Base-by-base conservation (phyloP, 1,140 invertebrate species). In the Galleria mellonella region DNA sequence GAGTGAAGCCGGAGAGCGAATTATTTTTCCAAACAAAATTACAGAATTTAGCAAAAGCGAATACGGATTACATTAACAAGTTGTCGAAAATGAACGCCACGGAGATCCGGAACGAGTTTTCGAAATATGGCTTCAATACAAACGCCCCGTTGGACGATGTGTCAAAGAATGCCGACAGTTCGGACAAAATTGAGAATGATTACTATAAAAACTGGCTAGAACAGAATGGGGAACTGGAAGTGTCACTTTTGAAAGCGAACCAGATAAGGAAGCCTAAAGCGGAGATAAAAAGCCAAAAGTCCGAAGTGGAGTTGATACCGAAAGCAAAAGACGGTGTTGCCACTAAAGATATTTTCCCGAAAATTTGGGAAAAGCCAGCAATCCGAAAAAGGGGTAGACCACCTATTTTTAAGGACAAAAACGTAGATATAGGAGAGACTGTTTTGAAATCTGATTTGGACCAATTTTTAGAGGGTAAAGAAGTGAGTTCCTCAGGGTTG, bases 171-270 rank as follows among this genome's bases (percentile, higher is more conserved):
- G 1, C 67, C 74, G 17, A 73, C 69, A 30, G 50, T 32, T 1
- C 50, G 0, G 75, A 76, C 2, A 68, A 64, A 52, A 40, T 61
- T 3, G 68, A 78, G 42, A 85, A 87, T 38, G 86, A 87, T 13
- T 87, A 73, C 35, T 79, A 87, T 44, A 85, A 86, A 41, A 72
- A 75, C 1, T 87, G 86, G 86, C 36, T 87, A 0, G 76, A 85
- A 35, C 82, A 86, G 42, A 87, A 87, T 29, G 83, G 83, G 0
- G 83, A 87, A 37, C 42, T 87, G 0, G 86, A 87, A 52, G 84
- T 87, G 3, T 87, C 84, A 0, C 38, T 87, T 0, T 39, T 83
- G 0, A 77, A 71, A 60, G 76, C 68, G 0, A 75, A 53, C 33
- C 77, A 81, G 40, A 47, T 63, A 2, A 78, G 76, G 32, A 82